Evolutionary conservation across 2,797 vertebrate species (phyloP).

Genomic region (Peromyscus aztecus): DNA sequence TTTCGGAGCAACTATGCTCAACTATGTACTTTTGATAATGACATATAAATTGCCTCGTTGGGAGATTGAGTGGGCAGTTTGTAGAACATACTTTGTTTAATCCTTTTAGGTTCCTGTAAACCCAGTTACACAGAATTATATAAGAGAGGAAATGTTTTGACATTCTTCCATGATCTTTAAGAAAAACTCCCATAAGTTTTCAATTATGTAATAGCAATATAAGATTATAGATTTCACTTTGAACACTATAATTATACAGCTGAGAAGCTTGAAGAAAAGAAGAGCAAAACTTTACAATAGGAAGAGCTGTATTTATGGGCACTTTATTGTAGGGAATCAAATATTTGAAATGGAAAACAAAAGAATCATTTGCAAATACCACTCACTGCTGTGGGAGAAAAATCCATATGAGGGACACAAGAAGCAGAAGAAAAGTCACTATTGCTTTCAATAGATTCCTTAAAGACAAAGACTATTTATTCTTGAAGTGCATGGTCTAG

Average conservation of each 20-base stretch:
- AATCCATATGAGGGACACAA: neutral
- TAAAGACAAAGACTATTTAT: constrained; percentile 24
- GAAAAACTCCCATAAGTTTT: constrained; percentile 59
- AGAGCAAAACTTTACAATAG: constrained; percentile 55
- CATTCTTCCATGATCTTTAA: constrained; percentile 66
- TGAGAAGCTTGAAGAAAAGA: constrained; percentile 50
- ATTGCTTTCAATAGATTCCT: constrained; percentile 6
- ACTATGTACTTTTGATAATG: constrained; percentile 9
- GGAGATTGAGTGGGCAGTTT: neutral
- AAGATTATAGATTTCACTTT: constrained; percentile 68
- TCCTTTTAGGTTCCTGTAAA: constrained; percentile 52
- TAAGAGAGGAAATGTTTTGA: constrained; percentile 72
- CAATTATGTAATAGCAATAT: constrained; percentile 53
- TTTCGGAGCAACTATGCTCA: constrained; percentile 48
- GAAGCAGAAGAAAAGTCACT: constrained; percentile 12
- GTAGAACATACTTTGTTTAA: constrained; percentile 44
- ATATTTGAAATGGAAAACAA: constrained; percentile 60
- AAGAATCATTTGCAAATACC: constrained; percentile 62
- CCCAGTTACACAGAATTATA: constrained; percentile 59
- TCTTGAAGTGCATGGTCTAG: constrained; percentile 8
- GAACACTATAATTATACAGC: constrained; percentile 64
- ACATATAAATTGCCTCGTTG: constrained; percentile 43
- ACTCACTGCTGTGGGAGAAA: constrained; percentile 22
- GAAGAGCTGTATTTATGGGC: constrained; percentile 25
- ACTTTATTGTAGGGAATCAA: constrained; percentile 54